Conservation (phyloP, 30 jellyfish, hydroid and myxozoan species). For the Pseudorhiza aurosa region DNA sequence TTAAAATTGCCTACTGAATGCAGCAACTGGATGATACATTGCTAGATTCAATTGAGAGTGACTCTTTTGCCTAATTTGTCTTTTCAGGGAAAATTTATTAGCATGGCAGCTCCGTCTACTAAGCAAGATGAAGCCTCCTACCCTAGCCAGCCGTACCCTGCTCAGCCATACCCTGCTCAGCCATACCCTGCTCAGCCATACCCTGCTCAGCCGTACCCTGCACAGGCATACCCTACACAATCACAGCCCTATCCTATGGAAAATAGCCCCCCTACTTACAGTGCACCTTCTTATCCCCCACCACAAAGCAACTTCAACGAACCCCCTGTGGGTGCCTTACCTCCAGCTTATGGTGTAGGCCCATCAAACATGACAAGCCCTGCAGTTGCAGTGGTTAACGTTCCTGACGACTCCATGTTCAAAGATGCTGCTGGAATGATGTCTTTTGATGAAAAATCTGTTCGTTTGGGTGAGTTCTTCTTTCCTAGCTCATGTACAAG, state of each 20-base stretch:
- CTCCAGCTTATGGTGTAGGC: conserved; percentile 5
- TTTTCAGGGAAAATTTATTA: too few species aligned
- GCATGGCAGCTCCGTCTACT: neutral
- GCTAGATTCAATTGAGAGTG: too few species aligned
- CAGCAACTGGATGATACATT: too few species aligned
- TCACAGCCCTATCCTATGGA: neutral
- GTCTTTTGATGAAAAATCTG: conserved; percentile 13
- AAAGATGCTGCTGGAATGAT: conserved; percentile 3
- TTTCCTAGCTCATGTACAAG: neutral
- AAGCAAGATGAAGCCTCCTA: neutral
- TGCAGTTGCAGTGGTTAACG: conserved; percentile 1
- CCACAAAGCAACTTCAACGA: neutral
- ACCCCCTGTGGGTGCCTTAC: neutral
- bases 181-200: conserved; percentile 19
- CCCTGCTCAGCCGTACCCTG: conserved; percentile 24
- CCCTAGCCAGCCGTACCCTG: neutral
- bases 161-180: neutral
- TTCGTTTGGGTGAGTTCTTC: conserved; percentile 1
- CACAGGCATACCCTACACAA: neutral
- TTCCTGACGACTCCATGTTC: neutral
- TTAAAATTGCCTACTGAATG: too few species aligned
- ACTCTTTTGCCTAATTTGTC: too few species aligned
- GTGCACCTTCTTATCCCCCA: neutral
- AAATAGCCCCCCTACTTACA: neutral
- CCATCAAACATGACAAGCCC: neutral